Evolutionary conservation across 1,140 invertebrate genomes (phyloP).

Genomic region (Eumaeus atala): DNA sequence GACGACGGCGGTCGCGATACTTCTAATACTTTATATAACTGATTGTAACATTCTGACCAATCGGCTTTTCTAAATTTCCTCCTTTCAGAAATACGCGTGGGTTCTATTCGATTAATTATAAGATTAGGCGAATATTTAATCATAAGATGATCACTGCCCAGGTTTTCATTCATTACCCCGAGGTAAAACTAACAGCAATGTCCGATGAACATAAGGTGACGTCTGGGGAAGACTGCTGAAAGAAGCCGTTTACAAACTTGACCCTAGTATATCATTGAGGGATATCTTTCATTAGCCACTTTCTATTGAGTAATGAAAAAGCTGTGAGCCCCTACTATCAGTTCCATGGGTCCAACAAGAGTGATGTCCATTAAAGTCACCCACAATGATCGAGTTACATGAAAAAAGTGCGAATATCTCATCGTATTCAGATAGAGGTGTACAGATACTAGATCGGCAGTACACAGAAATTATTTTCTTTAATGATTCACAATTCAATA

Average conservation of each 20-base stretch:
- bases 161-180: not conserved
- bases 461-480: not conserved
- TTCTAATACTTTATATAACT: not conserved
- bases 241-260: not conserved
- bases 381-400: conserved; percentile 1
- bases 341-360: conserved; percentile 2
- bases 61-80: conserved; percentile 1
- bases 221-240: not conserved
- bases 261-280: conserved; percentile 2
- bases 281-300: not conserved
- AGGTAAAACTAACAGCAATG: not conserved
- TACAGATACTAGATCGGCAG: not conserved
- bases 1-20: not conserved
- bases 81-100: not conserved
- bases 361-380: conserved; percentile 1
- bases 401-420: conserved; percentile 5
- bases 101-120: not conserved
- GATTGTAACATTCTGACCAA: not conserved
- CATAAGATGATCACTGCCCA: conserved; percentile 6
- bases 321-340: conserved; percentile 1
- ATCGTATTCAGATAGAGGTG: not conserved
- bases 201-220: not conserved
- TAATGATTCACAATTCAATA: not conserved
- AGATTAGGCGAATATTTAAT: conserved; percentile 5
- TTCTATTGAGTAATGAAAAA: not conserved